Base-by-base conservation (phyloP, 1,140 invertebrate genomes). In the Sycobia sp. region DNA sequence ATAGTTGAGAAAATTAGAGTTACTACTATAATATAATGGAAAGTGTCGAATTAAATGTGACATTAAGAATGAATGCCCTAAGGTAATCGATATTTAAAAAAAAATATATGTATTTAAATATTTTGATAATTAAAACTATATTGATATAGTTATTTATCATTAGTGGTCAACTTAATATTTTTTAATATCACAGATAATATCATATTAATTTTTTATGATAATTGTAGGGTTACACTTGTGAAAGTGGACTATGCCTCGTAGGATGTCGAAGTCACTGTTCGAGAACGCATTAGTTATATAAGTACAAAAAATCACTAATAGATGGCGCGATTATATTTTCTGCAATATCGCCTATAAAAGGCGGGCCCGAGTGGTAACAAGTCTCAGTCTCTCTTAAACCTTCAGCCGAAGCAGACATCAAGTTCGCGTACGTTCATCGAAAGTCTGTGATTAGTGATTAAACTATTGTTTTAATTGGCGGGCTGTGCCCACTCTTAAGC, bases 251-350 rank as follows among this genome's bases (percentile, higher is more conserved):
- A 4, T 92, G 90, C 64, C 73, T 86, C 16, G 83, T 85, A 18
- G 94, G 93, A 2, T 96, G 94, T 76, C 86, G 87, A 43, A 85
- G 85, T 2, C 89, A 93, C 69, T n/a, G n/a, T 84, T 80, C n/a
- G 93, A 96, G 70, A 96, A 93, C 73, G 84, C 89, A 10, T n/a
- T n/a, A n/a, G n/a, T n/a, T n/a, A n/a, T n/a, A n/a, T n/a, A n/a
- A n/a, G n/a, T 39, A 39, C 5, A 22, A 47, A 47, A n/a, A 29
- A 38, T 38, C 16, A 38, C 3, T 11, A 38, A 38, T 38, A 5
- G 4, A 38, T 38, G 11, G 11, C 36, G 85, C 86, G 11, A 88
- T 91, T 49, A 86, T 91, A 71, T 83, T 88, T 10, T 96, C 94
- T 68, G 85, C 86, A 8, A 88, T n/a, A n/a, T n/a, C n/a, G n/a